Base-by-base conservation (phyloP, 2,797 vertebrate species). In the Benthosema pterotum region DNA sequence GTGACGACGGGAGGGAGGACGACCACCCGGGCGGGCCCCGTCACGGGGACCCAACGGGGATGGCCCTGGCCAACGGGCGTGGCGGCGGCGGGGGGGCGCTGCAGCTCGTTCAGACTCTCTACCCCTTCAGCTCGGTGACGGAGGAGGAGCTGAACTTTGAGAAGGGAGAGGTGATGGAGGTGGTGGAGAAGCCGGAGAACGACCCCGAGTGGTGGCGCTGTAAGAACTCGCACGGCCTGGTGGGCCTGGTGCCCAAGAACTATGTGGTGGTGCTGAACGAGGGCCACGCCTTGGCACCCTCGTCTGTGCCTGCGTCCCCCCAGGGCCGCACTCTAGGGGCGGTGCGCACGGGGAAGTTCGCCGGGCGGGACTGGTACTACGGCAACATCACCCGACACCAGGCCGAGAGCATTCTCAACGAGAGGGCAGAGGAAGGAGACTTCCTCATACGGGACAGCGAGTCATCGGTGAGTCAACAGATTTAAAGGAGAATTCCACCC, bases 191-290 rank as follows among this genome's bases (percentile, higher is more conserved):
- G 86, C 98, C 98, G 0, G 96, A 98, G 85, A 97, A 99, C 0
- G 98, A 99, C 87, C 98, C 98, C 0, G 98, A 99, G 83, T 99
- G 98, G 98, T 99, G 98, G 98, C 93, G 94, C 80, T 99, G 98
- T 94, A 95, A 94, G 90, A 98, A 97, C 83, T 92, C 94, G 3
- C 92, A 89, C 11, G 97, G 98, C 63, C 91, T 95, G 49, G 95
- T 98, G 18, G 98, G 98, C 74, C 94, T 99, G 53, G 97, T 99
- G 63, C 98, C 98, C 74, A 98, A 98, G 86, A 99, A 99, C 96
- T 99, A 99, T 85, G 96, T 99, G 91, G 90, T 89, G 79, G 91
- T 98, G 77, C 75, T 98, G 82, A 95, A 89, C 1, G 96, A 97
- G 58, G 94, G 88, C 74, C 93, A 93, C 0, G 66, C 62, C 55